A percentile compares a stretch with the other conserved stretches of the same genome.
phyloP scores from a whole-genome alignment of 2,888 invertebrate species.

The Ophion obscuratus region DNA sequence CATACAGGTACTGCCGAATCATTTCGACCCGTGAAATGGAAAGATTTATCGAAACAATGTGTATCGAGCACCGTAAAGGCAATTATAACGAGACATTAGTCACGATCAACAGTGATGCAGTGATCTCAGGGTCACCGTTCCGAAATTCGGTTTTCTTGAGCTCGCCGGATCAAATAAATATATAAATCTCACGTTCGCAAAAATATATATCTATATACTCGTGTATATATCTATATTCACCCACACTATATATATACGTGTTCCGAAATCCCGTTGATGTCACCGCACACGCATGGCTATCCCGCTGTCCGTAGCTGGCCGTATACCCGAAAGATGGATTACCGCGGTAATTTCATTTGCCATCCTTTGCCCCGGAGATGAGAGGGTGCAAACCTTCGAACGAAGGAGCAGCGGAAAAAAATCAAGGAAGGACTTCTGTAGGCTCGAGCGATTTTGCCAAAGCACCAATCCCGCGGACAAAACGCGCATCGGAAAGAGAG shows the following conservation, averaged over 20 bases:
- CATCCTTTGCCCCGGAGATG: constrained; percentile 56
- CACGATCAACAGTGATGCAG: not conserved
- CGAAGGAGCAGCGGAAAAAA: constrained; percentile 60
- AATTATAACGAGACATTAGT: constrained; percentile 9
- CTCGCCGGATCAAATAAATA: constrained; percentile 46
- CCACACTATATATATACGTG: constrained; percentile 45
- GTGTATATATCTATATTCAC: not conserved
- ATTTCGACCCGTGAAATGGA: not conserved
- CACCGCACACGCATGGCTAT: constrained; percentile 56
- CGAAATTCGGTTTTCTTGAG: constrained; percentile 40
- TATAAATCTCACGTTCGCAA: constrained; percentile 62
- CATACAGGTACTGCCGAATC: not conserved
- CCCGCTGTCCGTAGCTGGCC: not conserved
- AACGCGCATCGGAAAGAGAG: constrained; percentile 14
- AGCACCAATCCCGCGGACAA: constrained; percentile 13
- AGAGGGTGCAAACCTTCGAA: constrained; percentile 45
- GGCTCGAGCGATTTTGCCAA: constrained; percentile 60
- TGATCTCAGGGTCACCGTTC: not conserved
- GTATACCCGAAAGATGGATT: constrained; percentile 62
- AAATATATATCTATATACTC: constrained; percentile 4
- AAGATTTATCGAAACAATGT: not conserved
- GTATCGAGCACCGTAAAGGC: not conserved
- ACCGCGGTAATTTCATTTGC: constrained; percentile 75
- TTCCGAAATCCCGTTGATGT: constrained; percentile 71
- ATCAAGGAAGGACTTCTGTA: constrained; percentile 69